Evolutionary conservation across 2,888 invertebrate genomes (phyloP), one percentile per base, ranked within the genome.

Genomic region (Clistopyga incitator): DNA sequence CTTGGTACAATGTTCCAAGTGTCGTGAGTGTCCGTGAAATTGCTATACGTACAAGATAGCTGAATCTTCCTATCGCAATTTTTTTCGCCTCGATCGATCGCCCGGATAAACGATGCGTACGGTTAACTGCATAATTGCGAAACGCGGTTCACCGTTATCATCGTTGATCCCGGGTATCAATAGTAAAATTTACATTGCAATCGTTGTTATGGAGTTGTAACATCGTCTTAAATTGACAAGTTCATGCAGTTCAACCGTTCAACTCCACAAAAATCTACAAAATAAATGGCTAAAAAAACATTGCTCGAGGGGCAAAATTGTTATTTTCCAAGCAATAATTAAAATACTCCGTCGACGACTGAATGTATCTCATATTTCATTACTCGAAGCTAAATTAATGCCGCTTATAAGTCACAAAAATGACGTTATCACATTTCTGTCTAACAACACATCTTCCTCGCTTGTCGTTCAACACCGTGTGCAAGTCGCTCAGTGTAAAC

Each of bases 401-500:
- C 11, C 23, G 23, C 23, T 20, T 54, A 25, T 13, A 25, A 25
- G 56, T 56, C 56, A 56, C 13, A 50, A 50, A 50, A 50, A 29
- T 42, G 8, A 13, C 25, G 15, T 42, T 38, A 23, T 20, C 54
- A 38, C 20, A 54, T 54, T 10, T 71, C 50, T 34, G 68, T 68
- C 54, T 71, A 71, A 54, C 54, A n/a, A 38, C 70, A 15, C 20
- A 38, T 38, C 34, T 45, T 20, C 18, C 47, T n/a, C 47, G 10
- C 64, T n/a, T 52, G 15, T 52, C n/a, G 23, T 67, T 64, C 20
- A 56, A 54, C 70, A 54, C 23, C 18, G 54, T 71, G 38, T 54
- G 70, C 42, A 38, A 56, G 70, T 75, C 64, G 13, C 34, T 52
- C 20, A 4, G 38, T 52, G n/a, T 75, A 10, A 23, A 52, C 15